Evolutionary conservation across 2,797 vertebrate species (phyloP).

Genomic region (Falco novaeseelandiae): DNA sequence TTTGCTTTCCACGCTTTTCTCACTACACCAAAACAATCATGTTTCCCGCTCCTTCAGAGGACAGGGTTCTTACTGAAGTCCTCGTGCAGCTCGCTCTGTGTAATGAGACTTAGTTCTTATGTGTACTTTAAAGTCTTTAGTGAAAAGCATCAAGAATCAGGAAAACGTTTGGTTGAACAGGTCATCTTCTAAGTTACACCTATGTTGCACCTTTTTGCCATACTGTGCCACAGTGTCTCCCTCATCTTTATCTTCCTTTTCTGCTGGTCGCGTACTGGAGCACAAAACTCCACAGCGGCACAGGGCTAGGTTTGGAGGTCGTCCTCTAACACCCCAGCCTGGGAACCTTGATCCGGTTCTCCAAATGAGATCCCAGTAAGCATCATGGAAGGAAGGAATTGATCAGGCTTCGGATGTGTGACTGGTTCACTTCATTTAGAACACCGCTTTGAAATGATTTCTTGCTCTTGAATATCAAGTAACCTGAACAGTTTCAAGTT

Average conservation of each 20-base stretch:
- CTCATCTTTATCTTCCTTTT: neutral
- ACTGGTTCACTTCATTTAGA: neutral
- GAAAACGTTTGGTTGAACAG: neutral
- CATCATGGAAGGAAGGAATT: neutral
- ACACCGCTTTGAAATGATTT: neutral
- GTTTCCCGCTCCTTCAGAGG: neutral
- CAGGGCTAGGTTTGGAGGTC: slow-evolving; percentile 47
- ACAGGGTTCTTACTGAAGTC: neutral
- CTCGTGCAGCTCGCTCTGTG: accelerated
- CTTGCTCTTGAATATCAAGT: neutral
- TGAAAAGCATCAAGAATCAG: neutral
- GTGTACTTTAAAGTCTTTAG: neutral
- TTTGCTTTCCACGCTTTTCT: neutral
- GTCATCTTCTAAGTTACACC: neutral
- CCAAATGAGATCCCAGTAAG: neutral
- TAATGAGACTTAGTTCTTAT: neutral
- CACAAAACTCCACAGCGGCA: neutral
- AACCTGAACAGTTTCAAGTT: neutral
- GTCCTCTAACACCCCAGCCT: slow-evolving; percentile 47
- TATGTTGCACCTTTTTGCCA: neutral
- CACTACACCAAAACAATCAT: neutral
- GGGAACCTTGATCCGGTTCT: slow-evolving; percentile 33
- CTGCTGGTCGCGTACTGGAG: neutral
- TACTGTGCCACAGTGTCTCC: neutral
- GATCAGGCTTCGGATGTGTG: neutral